Evolutionary conservation across 2,888 invertebrate species (phyloP).

Genomic region (Deilephila porcellus): DNA sequence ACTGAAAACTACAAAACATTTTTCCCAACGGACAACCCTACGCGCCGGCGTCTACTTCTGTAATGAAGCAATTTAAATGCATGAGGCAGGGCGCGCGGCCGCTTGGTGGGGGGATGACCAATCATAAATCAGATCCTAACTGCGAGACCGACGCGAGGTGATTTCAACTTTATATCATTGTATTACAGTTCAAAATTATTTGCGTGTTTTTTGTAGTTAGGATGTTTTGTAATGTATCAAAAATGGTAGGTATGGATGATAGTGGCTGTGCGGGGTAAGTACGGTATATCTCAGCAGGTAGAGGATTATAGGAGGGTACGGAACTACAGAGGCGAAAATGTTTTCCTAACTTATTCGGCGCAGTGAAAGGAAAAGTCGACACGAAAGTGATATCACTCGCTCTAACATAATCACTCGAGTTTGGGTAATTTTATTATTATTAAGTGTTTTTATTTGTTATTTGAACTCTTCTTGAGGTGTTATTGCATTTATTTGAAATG

Average conservation of each 20-base stretch:
- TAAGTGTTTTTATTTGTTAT: slow-evolving; percentile 33
- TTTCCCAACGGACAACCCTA: slow-evolving; percentile 79
- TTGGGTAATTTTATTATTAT: slow-evolving; percentile 41
- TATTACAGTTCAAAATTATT: slow-evolving; percentile 37
- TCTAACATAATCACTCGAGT: slow-evolving; percentile 35
- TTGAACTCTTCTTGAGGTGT: slow-evolving; percentile 33
- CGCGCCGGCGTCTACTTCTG: slow-evolving; percentile 76
- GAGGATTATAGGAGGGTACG: slow-evolving; percentile 79
- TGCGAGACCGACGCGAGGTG: slow-evolving; percentile 37
- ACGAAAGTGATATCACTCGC: slow-evolving; percentile 74
- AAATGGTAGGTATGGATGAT: slow-evolving; percentile 79
- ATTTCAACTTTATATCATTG: slow-evolving; percentile 34
- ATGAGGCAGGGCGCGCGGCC: slow-evolving; percentile 84
- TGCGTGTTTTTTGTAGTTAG: slow-evolving; percentile 35
- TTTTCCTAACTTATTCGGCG: slow-evolving; percentile 80
- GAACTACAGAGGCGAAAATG: slow-evolving; percentile 77
- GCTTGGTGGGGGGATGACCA: slow-evolving; percentile 73
- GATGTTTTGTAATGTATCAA: slow-evolving; percentile 36
- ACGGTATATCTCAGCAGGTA: slow-evolving; percentile 83
- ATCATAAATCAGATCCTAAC: slow-evolving; percentile 53
- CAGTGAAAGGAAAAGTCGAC: slow-evolving; percentile 79
- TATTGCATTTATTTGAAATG: slow-evolving; percentile 6
- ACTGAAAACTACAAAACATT: slow-evolving; percentile 47
- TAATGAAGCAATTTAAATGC: slow-evolving; percentile 86
- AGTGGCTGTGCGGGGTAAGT: slow-evolving; percentile 81